Evolutionary conservation across 1,140 invertebrate species (phyloP), one percentile per base, ranked within the genome.

Genomic region (Gyrodactylus bullatarudis): DNA sequence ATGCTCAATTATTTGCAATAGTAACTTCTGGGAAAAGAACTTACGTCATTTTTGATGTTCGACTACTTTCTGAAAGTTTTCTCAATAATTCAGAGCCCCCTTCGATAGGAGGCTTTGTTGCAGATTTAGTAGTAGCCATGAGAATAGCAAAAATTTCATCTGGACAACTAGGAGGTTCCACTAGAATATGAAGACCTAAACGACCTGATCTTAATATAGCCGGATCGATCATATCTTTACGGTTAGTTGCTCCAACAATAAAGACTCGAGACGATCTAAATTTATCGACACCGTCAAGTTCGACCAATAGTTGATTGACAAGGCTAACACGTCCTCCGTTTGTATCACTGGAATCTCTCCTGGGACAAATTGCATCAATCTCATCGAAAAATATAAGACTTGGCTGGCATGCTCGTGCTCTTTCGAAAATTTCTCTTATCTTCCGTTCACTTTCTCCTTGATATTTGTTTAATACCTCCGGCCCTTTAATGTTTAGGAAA

Each of bases 351-450:
- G 24, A 71, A 16, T 26, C 72, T 21, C 72, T 68, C 23, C 23
- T 1, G 26, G 92, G 91, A 80, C 92, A 97, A 23, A 99, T 79
- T 0, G 94, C 88, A 81, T 99, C 95, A 75, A 99, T 85, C 82
- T 99, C 95, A 80, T 99, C 95, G 80, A 99, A 99, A 82, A 99
- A 99, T 78, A 99, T 96, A 20, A 99, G 90, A 81, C 94, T 99
- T 0, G 95, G 95, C 0, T 89, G 85, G 0, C 91, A 95, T 81
- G 94, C 93, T 68, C 87, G 81, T 0, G 93, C 95, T 75, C 92
- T 84, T 78, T 89, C 86, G 79, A 99, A 99, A 77, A 91, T 89
- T 23, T 90, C 87, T 34, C 95, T 83, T 0, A 99, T 90, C 1
- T 91, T 91, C 77, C 89, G 84, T 81, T 99, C 95, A 83, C 91